Evolutionary conservation across 2,113 vertebrate genomes (phyloP), one percentile per base, ranked within the genome.

Genomic region (Romanogobio albipinnatus): DNA sequence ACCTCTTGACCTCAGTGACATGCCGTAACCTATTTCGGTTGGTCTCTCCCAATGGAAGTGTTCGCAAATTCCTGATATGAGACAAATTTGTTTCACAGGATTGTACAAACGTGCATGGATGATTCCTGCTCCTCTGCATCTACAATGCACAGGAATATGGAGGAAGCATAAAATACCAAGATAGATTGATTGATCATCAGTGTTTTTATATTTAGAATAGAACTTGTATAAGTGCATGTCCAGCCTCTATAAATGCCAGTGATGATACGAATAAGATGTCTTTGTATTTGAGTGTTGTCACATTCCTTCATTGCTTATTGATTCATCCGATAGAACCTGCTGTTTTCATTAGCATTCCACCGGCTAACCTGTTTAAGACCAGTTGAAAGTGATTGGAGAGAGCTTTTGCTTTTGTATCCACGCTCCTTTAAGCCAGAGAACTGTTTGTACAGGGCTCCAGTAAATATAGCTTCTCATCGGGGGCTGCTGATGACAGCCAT

Each of bases 401-500:
- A 19, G 26, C 19, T 70, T 56, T 19, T 62, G 13, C n/a, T 71
- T 82, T 77, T 49, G 59, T 73, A n/a, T 61, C 64, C 64, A 43
- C 33, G 64, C 66, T 83, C 45, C 68, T 84, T 71, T 76, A 84
- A 73, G 47, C 43, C 8, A 66, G 58, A 77, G 75, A 71, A 66
- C 56, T 82, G 83, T 83, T 56, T 82, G 82, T 76, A n/a, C 33
- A 75, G 74, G 64, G 87, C 86, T 87, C 71, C 80, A 81, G 90
- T 94, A 95, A 92, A 94, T 93, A 93, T 93, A 94, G 92, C 91
- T n/a, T 83, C 89, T 90, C 81, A 88, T 90, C 86, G 82, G 90
- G 89, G 90, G 92, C 89, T 92, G 89, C 86, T 91, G 92, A 93
- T 94, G 93, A 93, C 92, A 91, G 92, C 61, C 82, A 82, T 93